These are phyloP conservation scores for Mythimna albipuncta DNA, from an alignment of 2,888 invertebrate species.

Conservation along the genomic window DNA sequence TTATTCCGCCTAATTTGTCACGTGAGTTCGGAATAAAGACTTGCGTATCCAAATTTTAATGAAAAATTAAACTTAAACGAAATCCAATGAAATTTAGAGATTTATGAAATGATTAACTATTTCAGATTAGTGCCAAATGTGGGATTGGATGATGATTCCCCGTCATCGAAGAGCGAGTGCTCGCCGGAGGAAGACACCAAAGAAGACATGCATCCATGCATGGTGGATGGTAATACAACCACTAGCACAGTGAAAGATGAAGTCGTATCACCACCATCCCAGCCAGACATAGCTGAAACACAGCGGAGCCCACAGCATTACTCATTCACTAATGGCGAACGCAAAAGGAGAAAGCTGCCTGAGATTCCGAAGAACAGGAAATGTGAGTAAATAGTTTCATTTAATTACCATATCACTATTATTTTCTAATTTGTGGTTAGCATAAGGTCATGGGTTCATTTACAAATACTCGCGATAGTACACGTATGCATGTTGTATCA, in stretches of 20 bases:
- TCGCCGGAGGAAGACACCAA: slow-evolving; percentile 92
- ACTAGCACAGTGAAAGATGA: slow-evolving; percentile 65
- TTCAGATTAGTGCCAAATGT: slow-evolving; percentile 96
- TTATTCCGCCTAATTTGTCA: slow-evolving; percentile 63
- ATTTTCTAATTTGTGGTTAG: slow-evolving; percentile 1
- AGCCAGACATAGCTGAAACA: slow-evolving; percentile 75
- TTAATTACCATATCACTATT: neutral
- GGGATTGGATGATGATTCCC: slow-evolving; percentile 95
- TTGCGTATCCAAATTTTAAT: slow-evolving; percentile 19
- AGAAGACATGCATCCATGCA: slow-evolving; percentile 77
- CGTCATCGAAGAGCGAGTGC: slow-evolving; percentile 94
- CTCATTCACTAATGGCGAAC: slow-evolving; percentile 88
- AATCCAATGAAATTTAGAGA: neutral
- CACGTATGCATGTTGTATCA: slow-evolving; percentile 20
- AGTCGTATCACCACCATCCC: slow-evolving; percentile 76
- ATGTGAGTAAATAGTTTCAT: slow-evolving; percentile 90
- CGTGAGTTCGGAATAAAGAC: slow-evolving; percentile 57
- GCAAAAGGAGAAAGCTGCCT: slow-evolving; percentile 95
- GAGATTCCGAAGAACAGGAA: slow-evolving; percentile 97
- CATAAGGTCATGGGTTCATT: slow-evolving; percentile 37
- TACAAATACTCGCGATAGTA: slow-evolving; percentile 52
- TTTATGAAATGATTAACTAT: slow-evolving; percentile 16
- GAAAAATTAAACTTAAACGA: neutral
- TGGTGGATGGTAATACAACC: slow-evolving; percentile 89
- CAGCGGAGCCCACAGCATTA: slow-evolving; percentile 83